These are phyloP conservation scores for Acestrorhynchus altus DNA, from an alignment of 2,797 vertebrate genomes.

Conservation along the genomic window DNA sequence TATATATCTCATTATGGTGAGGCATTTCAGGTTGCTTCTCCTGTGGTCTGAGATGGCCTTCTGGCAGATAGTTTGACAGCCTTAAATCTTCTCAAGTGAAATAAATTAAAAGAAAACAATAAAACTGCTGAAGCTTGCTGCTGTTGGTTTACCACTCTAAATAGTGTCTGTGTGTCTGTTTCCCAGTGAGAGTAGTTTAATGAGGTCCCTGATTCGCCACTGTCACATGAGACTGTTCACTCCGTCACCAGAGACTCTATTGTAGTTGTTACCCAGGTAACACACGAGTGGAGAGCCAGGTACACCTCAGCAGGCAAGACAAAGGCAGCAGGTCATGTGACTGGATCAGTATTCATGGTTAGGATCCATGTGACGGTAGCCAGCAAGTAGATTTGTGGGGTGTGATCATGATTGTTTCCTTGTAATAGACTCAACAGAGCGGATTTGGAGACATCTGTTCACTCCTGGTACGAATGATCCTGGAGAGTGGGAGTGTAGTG, in stretches of 20 bases:
- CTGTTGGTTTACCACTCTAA: background rate
- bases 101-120: background rate
- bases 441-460: background rate
- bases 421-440: background rate
- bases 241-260: conserved; percentile 75
- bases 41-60: background rate
- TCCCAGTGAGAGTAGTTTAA: conserved; percentile 69
- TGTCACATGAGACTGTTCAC: conserved; percentile 63
- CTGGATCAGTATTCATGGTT: conserved; percentile 4
- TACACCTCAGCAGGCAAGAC: conserved; percentile 59
- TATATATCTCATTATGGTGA: no score
- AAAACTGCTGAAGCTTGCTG: background rate
- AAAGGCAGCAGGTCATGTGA: conserved; percentile 47
- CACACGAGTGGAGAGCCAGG: conserved; percentile 60
- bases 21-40: no score
- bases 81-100: background rate
- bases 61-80: background rate
- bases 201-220: conserved; percentile 66
- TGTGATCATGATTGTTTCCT: conserved; percentile 16
- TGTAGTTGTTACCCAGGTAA: conserved; percentile 74
- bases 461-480: no score
- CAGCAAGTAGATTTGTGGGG: background rate
- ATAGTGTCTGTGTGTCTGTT: conserved; percentile 41
- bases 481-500: no score
- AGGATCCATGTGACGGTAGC: background rate